Evolutionary conservation across 2,888 invertebrate species (phyloP).

Genomic region (Tenthredo scrophulariae): DNA sequence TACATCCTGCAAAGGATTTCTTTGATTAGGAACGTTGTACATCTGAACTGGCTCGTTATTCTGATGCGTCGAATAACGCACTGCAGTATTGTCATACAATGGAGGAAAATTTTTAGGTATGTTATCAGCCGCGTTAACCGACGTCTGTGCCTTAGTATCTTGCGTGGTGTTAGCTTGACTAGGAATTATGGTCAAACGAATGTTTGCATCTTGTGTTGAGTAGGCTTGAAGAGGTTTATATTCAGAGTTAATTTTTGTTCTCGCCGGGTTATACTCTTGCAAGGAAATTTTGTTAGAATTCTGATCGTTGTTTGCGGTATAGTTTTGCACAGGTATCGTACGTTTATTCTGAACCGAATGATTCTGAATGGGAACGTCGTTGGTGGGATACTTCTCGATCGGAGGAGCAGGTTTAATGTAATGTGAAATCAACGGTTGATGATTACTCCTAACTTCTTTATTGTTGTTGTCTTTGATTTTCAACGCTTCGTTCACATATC

Average conservation of each 20-base stretch:
- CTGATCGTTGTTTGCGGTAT: background rate
- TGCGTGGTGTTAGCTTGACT: background rate
- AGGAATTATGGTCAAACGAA: conserved; percentile 11
- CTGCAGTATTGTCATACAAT: background rate
- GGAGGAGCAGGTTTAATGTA: conserved; percentile 20
- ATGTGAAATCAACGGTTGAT: conserved; percentile 30
- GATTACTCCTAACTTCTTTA: conserved; percentile 5
- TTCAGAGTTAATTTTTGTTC: background rate
- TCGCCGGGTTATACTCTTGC: conserved; percentile 4
- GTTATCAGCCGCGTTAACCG: conserved; percentile 8
- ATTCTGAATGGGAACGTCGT: background rate
- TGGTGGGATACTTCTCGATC: conserved; percentile 4
- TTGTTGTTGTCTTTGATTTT: conserved; percentile 25
- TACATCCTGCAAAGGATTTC: conserved; percentile 3
- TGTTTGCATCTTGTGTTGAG: background rate
- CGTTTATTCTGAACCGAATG: conserved; percentile 5
- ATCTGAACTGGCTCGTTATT: conserved; percentile 1
- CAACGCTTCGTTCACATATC: conserved; percentile 39
- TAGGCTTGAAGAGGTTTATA: conserved; percentile 41
- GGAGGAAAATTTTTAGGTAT: background rate
- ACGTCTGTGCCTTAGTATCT: background rate
- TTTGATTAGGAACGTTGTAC: background rate
- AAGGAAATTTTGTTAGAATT: background rate
- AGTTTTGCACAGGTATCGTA: background rate
- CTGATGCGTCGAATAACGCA: background rate